Base-by-base conservation (phyloP, 2,797 vertebrate species). In the Aphelocoma californica region DNA sequence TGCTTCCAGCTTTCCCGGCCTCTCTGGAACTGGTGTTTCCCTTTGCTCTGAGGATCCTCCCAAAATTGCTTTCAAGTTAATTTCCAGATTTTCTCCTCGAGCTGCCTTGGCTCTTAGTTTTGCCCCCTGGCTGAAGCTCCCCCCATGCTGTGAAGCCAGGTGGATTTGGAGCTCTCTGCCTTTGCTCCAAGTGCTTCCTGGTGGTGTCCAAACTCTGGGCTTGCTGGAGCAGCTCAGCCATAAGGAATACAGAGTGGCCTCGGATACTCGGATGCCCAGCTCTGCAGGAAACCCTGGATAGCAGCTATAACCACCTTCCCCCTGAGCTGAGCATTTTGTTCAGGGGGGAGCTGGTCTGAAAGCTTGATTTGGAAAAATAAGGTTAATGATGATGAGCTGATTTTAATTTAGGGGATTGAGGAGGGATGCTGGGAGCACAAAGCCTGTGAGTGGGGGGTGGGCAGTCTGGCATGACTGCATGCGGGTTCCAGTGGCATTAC, bases 181-280 rank as follows among this genome's bases (percentile, higher is more conserved):
- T 58, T 71, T 62, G 23, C 70, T 19, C 38, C 17, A 12, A 6
- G 42, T 14, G 44, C 29, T 73, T 81, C n/a, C 51, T 25, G 10
- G 26, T 38, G 45, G 26, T 54, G 40, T 66, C 44, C 29, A 51
- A 25, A 54, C 26, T 47, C 20, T 29, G 13, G 14, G 48, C 6
- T 86, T 70, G 31, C 5, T 34, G 25, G 58, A 67, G 58, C 5
- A 4, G 21, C 36, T 92, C 23, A 48, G 64, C 64, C 21, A 2
- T 4, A 11, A 44, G 73, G 40, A 65, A 13, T 15, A 48, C 44
- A 4, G 28, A 57, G 72, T 48, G 62, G 50, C 40, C 3, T 57
- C 2, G 1, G 38, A 38, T 36, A 14, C 44, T 18, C 12, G 2
- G 9, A 2, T 34, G 25, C 61, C 11, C 1, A 0, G 56, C 38